Percentiles rank a stretch among this genome's conserved stretches.
phyloP scores from a whole-genome alignment of 2,113 vertebrate genomes.

The Kryptolebias marmoratus region DNA sequence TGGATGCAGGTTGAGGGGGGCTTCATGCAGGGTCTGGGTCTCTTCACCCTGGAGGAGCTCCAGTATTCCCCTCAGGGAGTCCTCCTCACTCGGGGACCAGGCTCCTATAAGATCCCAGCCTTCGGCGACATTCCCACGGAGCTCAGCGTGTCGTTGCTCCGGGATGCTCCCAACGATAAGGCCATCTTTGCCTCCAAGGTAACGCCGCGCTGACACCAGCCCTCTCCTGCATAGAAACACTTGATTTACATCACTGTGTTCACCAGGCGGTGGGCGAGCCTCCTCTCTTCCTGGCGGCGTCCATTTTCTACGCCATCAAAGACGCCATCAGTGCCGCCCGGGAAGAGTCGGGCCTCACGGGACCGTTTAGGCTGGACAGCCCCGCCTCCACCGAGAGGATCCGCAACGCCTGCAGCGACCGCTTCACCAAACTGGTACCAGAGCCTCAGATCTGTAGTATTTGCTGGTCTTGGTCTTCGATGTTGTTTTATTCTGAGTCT shows the following conservation, averaged over 20 bases:
- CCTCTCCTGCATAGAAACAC: not conserved
- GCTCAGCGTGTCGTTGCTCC: conserved; percentile 90
- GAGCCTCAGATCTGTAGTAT: not conserved
- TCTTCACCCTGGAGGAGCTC: conserved; percentile 94
- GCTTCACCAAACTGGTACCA: conserved; percentile 89
- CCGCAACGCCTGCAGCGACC: conserved; percentile 90
- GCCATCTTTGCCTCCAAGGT: conserved; percentile 91
- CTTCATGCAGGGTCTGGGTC: conserved; percentile 93
- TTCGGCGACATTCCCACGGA: conserved; percentile 91
- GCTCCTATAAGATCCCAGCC: conserved; percentile 93
- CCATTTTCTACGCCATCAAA: conserved; percentile 95
- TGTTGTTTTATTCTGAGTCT: not conserved
- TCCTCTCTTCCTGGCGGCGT: conserved; percentile 92
- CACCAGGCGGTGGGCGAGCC: conserved; percentile 93
- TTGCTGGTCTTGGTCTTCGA: not conserved
- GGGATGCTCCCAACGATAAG: conserved; percentile 89
- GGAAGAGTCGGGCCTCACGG: conserved; percentile 73
- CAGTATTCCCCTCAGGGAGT: conserved; percentile 89
- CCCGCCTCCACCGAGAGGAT: conserved; percentile 94
- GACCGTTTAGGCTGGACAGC: conserved; percentile 88
- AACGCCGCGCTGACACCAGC: rapidly evolving
- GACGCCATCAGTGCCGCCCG: conserved; percentile 86
- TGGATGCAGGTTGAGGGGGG: conserved; percentile 89
- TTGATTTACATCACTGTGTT: not conserved
- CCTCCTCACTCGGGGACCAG: conserved; percentile 91